Conservation (phyloP, 23 tunicate species). For the Trididemnum nubilum region DNA sequence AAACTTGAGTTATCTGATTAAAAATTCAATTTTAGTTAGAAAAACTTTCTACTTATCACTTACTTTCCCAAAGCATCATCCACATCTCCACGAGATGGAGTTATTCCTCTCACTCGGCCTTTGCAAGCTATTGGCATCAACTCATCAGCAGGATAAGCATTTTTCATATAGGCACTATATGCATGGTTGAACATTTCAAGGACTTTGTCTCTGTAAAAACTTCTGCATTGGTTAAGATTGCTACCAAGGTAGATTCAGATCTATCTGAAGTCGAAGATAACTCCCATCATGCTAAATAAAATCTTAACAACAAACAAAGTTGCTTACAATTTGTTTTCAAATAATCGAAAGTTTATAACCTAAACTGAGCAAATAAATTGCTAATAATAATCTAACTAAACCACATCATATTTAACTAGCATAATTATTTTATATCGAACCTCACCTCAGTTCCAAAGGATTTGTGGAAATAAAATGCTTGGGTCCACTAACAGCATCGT, state of each 20-base stretch:
- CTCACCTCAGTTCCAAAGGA: constrained; percentile 37
- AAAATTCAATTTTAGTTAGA: too few relatives aligned
- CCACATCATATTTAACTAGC: background rate
- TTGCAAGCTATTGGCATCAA: constrained; percentile 96
- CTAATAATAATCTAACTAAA: background rate
- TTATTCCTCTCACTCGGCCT: constrained; percentile 81
- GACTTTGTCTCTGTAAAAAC: constrained; percentile 53
- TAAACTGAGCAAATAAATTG: too few relatives aligned
- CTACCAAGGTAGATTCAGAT: too few relatives aligned
- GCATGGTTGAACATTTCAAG: constrained; percentile 95
- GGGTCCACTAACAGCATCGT: constrained; percentile 27
- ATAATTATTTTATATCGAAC: background rate
- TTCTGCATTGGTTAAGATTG: background rate
- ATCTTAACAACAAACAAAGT: background rate
- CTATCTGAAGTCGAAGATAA: too few relatives aligned
- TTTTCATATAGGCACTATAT: constrained; percentile 73
- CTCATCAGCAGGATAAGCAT: constrained; percentile 98
- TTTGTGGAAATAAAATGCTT: background rate
- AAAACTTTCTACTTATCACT: too few relatives aligned
- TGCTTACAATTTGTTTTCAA: background rate
- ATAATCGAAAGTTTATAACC: too few relatives aligned
- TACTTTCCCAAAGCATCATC: constrained; percentile 95
- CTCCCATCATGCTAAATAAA: background rate
- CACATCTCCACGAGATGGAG: constrained; percentile 89
- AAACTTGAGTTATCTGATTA: too few relatives aligned